phyloP scores from a whole-genome alignment of 2,797 vertebrate species.

The Sebastes goodei region DNA sequence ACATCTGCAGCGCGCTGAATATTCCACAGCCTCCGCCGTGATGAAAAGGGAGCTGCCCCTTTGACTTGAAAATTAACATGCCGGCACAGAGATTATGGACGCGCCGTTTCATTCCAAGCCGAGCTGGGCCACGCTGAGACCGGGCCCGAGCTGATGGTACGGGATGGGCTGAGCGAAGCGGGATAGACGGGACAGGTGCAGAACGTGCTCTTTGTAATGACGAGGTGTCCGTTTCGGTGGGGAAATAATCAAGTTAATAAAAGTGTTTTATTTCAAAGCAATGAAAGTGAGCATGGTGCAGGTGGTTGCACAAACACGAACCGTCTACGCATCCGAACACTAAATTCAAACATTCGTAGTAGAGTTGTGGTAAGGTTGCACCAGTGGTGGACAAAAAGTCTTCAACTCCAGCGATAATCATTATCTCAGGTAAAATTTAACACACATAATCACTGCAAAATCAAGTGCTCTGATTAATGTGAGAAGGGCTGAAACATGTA shows the following conservation, averaged over 20 bases:
- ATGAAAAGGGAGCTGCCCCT: constrained; percentile 89
- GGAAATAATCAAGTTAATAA: constrained; percentile 38
- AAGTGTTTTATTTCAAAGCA: constrained; percentile 45
- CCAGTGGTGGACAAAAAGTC: neutral
- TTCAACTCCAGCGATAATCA: neutral
- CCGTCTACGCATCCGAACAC: neutral
- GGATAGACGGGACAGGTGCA: constrained; percentile 44
- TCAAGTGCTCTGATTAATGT: neutral
- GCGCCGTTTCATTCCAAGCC: constrained; percentile 61
- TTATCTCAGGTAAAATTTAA: neutral
- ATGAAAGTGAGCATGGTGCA: constrained; percentile 18
- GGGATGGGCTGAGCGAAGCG: constrained; percentile 40
- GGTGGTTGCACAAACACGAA: constrained; percentile 16
- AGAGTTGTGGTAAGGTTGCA: neutral
- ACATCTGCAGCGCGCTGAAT: constrained; percentile 96
- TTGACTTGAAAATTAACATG: constrained; percentile 94
- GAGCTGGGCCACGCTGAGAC: constrained; percentile 68
- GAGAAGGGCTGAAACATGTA: neutral
- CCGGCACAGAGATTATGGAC: constrained; percentile 83
- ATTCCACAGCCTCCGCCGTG: constrained; percentile 85
- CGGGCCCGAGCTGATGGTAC: constrained; percentile 40
- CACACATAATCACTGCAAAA: neutral
- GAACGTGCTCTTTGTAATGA: constrained; percentile 45
- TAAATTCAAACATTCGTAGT: neutral
- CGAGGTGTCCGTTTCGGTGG: constrained; percentile 18